Base-by-base conservation (phyloP, 2,888 invertebrate species). In the Drosophila anceps region DNA sequence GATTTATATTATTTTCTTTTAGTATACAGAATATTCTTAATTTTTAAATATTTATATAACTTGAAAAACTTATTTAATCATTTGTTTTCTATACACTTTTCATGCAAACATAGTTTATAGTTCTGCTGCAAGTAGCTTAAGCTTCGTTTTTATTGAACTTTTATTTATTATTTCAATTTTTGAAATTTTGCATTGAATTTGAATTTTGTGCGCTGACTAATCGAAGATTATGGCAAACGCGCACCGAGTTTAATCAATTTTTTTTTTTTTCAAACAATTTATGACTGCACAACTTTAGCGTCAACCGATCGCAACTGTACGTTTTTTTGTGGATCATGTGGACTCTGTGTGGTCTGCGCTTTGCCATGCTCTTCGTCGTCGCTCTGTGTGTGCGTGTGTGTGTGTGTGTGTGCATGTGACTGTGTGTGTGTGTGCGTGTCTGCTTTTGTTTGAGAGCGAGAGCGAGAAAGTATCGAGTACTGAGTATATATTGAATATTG, bases 211-310 rank as follows among this genome's bases (percentile, higher is more conserved):
- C 70, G 54, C 37, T 41, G 53, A 35, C 66, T 55, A 58, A 64
- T 39, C 58, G 71, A 83, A 83, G 70, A 84, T 63, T 51, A 73
- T 71, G 86, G 79, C 79, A 79, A 86, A 69, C 46, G 39, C 55
- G 41, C 41, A 29, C 27, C 41, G 46, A 66, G 51, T 37, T 54
- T 33, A 65, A 33, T 57, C 63, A 33, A 39, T 35, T 12, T 50
- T 29, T 24, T 51, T 35, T 12, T 50, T 29, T 24, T 51, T 29
- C 18, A 20, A 31, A 13, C 20, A 31, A 31, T 50, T 50, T 50
- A 12, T 29, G 48, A 50, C 48, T 18, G 31, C 29, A 55, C 55
- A 33, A 31, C 31, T 48, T 48, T 57, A 43, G 31, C 29, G 46
- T 20, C 59, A 41, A 51, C 46, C 48, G 77, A 77, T 71, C 77